Conservation (phyloP, 92 coral and sea anemone genomes). For the Pocillopora grandis region DNA sequence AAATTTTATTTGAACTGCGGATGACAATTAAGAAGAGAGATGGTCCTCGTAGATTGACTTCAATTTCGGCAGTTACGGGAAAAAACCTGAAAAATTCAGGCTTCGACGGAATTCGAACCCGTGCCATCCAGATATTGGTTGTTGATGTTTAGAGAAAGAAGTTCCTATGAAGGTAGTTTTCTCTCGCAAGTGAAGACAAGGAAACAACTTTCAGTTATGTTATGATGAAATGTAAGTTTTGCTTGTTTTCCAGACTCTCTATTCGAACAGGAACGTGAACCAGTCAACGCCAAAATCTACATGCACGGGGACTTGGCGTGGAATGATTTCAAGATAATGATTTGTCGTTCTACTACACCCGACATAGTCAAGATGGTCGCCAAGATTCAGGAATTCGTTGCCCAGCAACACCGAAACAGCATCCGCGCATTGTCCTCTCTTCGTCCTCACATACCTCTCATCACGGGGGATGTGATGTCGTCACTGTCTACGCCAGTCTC, state of each 20-base stretch:
- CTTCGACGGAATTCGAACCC: too few species aligned
- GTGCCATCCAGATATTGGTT: too few species aligned
- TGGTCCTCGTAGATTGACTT: too few species aligned
- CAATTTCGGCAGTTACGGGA: too few species aligned
- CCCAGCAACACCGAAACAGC: slow-evolving; percentile 95
- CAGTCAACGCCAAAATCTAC: slow-evolving; percentile 88
- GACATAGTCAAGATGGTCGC: slow-evolving; percentile 93
- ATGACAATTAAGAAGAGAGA: too few species aligned
- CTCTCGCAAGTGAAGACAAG: too few species aligned
- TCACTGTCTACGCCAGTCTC: slow-evolving; percentile 73
- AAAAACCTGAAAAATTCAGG: too few species aligned
- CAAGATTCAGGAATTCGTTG: slow-evolving; percentile 85
- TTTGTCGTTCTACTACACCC: slow-evolving; percentile 95
- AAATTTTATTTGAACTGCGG: too few species aligned
- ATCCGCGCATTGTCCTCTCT: slow-evolving; percentile 88
- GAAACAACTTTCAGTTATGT: not conserved
- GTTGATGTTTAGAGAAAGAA: too few species aligned
- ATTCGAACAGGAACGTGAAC: slow-evolving; percentile 80
- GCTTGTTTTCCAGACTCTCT: slow-evolving; percentile 58
- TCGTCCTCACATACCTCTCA: slow-evolving; percentile 67
- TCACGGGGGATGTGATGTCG: slow-evolving; percentile 77
- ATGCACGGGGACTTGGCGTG: slow-evolving; percentile 92
- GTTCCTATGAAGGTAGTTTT: too few species aligned
- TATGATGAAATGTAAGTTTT: not conserved
- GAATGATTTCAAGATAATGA: slow-evolving; percentile 95